Evolutionary conservation across 2,113 vertebrate species (phyloP), one percentile per base, ranked within the genome.

Genomic region (Mirounga angustirostris): DNA sequence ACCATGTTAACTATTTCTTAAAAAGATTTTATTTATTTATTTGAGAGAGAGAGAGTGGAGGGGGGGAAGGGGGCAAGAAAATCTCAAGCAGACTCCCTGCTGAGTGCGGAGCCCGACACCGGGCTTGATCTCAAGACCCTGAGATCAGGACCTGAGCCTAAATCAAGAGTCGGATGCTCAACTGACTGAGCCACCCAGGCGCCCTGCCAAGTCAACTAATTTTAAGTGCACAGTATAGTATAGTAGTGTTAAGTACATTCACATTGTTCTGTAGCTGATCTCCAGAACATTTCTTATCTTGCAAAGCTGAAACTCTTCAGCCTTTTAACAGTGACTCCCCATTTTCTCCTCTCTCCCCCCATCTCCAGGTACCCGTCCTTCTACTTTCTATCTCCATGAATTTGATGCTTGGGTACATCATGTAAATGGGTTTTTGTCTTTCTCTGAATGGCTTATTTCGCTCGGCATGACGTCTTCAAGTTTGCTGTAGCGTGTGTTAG

Each of bases 71-170:
- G 33, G 33, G 65, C 15, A 3, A 69, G 15, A 36, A n/a, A 71
- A 18, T 71, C 69, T 36, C 19, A 71, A 36, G n/a, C 19, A 40
- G 69, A 36, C 16, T n/a, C 65, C 15, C 61, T 63, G 26, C 61
- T 63, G 26, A 71, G 9, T 36, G 21, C 1, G 5, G 67, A 71
- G n/a, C 19, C 69, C 10, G 3, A 71, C 1, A 2, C 19, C 0
- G n/a, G 69, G 19, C 69, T 71, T 4, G 3, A 71, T 40, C 19
- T 12, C 69, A 22, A 2, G 19, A 22, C 12, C 2, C n/a, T 21
- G n/a, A 43, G 30, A 43, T 74, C 36, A 74, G 22, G 36, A 74
- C 71, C 71, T 43, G 36, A 74, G 71, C 71, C 3, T 12, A 43
- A 63, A 63, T 63, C 61, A 30, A 63, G 61, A 74, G 40, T 43